phyloP scores from a whole-genome alignment of 2,113 vertebrate species.

The Pseudonaja textilis region DNA sequence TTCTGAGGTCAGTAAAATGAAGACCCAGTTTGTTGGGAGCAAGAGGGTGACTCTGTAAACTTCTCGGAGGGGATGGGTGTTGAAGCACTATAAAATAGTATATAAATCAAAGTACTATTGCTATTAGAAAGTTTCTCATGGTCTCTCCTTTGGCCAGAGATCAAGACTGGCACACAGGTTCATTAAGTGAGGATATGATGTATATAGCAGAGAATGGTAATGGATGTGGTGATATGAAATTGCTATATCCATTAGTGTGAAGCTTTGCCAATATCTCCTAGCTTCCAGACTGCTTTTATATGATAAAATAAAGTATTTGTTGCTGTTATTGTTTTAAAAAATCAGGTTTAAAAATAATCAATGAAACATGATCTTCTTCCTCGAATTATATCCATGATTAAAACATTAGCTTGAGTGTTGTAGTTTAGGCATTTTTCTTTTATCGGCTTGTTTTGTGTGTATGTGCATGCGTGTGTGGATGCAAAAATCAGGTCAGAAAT shows the following conservation, averaged over 20 bases:
- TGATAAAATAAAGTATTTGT: background rate
- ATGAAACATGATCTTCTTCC: background rate
- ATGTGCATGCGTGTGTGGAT: too few relatives aligned
- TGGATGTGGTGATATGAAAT: background rate
- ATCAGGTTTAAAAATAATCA: background rate
- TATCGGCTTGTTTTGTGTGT: background rate
- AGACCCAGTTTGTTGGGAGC: too few relatives aligned
- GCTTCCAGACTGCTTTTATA: background rate
- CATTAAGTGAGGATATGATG: background rate
- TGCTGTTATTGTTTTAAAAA: background rate
- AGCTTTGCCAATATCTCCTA: background rate
- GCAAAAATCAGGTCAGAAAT: background rate
- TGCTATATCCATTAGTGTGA: background rate
- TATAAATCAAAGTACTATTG: too few relatives aligned
- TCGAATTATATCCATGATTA: background rate
- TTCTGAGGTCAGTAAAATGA: too few relatives aligned
- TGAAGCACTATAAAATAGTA: too few relatives aligned
- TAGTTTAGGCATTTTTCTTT: background rate
- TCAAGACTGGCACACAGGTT: background rate
- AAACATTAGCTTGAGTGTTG: background rate
- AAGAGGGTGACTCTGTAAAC: too few relatives aligned
- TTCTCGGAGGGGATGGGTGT: too few relatives aligned
- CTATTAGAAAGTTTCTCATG: background rate
- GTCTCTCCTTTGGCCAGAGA: background rate
- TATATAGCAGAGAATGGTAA: background rate